Conservation (phyloP, 64 coral and sea anemone genomes). For the Porites australiensis region DNA sequence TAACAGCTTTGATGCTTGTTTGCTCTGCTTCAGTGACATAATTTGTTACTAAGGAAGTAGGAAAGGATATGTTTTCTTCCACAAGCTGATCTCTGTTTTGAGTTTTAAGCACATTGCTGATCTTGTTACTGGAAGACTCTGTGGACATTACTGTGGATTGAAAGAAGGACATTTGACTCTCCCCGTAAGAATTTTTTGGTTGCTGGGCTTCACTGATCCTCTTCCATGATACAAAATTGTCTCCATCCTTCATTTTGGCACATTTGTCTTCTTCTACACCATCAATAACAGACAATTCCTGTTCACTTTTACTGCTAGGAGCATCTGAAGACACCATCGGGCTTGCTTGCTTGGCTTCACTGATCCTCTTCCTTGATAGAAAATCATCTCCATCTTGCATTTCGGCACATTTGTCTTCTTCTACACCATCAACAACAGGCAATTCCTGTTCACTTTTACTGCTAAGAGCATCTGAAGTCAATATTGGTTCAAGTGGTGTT, state of each 20-base stretch:
- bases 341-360: neutral
- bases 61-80: neutral
- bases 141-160: neutral
- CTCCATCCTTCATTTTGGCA: neutral
- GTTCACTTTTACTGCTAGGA: neutral
- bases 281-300: neutral
- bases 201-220: neutral
- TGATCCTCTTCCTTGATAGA: neutral
- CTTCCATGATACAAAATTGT: neutral
- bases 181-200: neutral
- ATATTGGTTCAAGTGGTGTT: neutral
- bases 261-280: neutral
- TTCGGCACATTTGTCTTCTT: neutral
- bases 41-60: neutral
- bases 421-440: neutral
- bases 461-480: neutral
- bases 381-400: neutral
- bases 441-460: neutral
- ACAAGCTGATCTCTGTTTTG: neutral
- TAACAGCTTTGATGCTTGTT: neutral
- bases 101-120: neutral
- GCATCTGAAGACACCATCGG: too few species aligned
- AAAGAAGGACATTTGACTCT: neutral
- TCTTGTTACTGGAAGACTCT: neutral
- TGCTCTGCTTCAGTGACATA: conserved; percentile 42